Base-by-base conservation (phyloP, 2,888 invertebrate genomes). In the Lasioglossum zephyrum region DNA sequence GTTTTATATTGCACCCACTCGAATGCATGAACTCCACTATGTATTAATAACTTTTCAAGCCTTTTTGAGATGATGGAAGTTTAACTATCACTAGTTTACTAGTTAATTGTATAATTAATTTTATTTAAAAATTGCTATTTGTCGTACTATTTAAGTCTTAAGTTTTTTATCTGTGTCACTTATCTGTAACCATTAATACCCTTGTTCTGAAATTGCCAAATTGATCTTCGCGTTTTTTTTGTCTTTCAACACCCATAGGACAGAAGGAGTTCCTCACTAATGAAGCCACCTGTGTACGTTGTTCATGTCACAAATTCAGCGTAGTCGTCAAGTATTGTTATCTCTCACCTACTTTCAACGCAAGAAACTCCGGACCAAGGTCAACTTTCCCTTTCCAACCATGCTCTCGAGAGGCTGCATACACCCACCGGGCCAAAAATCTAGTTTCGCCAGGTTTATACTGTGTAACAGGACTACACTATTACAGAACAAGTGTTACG, bases 271-370 rank as follows among this genome's bases (percentile, higher is more conserved):
- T 3, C 2, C 16, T 16, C 31, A 31, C 36, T 8, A 22, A 66
- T 36, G 66, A 8, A 66, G 66, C 11, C 66, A 31, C 36, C 22
- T 66, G 66, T 36, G 36, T 22, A 18, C 36, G 36, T 3, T 66
- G 18, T 18, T 18, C 36, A 1, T 36, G 66, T 36, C 18, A 36
- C 36, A 36, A 36, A 66, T 36, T 66, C 66, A 66, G 36, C 9
- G 22, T 66, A 22, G 66, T 66, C 66, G 66, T 18, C 36, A 18
- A 66, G 66, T 73, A 86, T 87, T 84, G 82, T 87, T 80, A 74
- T 87, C 36, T 87, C 36, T 60, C 66, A 79, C 82, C 81, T 44
- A 82, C 63, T 86, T 82, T 86, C 82, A 36, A 36, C 66, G 6
- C 69, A 16, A 78, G 39, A 44, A 70, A 49, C 75, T n/a, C 18